Percentiles rank a stretch among this genome's conserved stretches.
These are phyloP conservation scores for Neogobius melanostomus DNA, from an alignment of 2,113 vertebrate species.

Conservation along the genomic window DNA sequence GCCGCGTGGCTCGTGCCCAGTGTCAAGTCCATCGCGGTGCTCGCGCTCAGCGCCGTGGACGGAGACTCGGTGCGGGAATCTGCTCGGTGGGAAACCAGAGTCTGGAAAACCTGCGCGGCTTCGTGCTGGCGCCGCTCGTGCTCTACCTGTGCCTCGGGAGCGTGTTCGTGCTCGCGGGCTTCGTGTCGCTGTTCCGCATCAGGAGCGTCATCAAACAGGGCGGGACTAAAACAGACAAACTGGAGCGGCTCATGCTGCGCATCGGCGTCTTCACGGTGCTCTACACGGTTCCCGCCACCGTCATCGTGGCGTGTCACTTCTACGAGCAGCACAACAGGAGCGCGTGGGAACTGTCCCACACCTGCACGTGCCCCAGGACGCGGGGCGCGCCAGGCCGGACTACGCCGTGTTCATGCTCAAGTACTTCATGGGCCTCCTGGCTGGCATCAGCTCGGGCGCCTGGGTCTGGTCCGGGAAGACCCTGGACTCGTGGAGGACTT, in stretches of 20 bases:
- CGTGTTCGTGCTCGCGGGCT: slow-evolving; percentile 92
- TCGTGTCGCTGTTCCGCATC: slow-evolving; percentile 92
- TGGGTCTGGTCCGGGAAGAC: slow-evolving; percentile 97
- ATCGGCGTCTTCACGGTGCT: slow-evolving; percentile 91
- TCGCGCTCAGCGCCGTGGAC: slow-evolving; percentile 92
- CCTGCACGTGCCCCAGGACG: slow-evolving; percentile 84
- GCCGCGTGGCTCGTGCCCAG: slow-evolving; percentile 95
- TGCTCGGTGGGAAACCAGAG: slow-evolving; percentile 96
- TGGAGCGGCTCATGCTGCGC: slow-evolving; percentile 94
- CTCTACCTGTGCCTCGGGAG: slow-evolving; percentile 93
- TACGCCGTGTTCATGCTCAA: slow-evolving; percentile 96
- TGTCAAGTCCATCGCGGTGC: slow-evolving; percentile 87
- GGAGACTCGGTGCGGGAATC: slow-evolving; percentile 92
- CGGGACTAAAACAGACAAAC: slow-evolving; percentile 91
- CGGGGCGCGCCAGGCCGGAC: slow-evolving; percentile 73
- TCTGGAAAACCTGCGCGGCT: slow-evolving; percentile 89
- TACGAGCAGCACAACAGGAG: slow-evolving; percentile 94
- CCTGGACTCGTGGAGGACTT: slow-evolving; percentile 88
- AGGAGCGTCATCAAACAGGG: slow-evolving; percentile 92
- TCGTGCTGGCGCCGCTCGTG: slow-evolving; percentile 90
- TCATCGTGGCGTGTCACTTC: slow-evolving; percentile 92
- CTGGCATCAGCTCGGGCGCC: slow-evolving; percentile 91
- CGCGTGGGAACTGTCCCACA: slow-evolving; percentile 89
- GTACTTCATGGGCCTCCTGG: slow-evolving; percentile 96
- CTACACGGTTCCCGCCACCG: slow-evolving; percentile 90